Percentiles rank a stretch among this genome's conserved stretches.
Evolutionary conservation across 2,797 vertebrate genomes (phyloP).

Genomic region (Todus mexicanus): DNA sequence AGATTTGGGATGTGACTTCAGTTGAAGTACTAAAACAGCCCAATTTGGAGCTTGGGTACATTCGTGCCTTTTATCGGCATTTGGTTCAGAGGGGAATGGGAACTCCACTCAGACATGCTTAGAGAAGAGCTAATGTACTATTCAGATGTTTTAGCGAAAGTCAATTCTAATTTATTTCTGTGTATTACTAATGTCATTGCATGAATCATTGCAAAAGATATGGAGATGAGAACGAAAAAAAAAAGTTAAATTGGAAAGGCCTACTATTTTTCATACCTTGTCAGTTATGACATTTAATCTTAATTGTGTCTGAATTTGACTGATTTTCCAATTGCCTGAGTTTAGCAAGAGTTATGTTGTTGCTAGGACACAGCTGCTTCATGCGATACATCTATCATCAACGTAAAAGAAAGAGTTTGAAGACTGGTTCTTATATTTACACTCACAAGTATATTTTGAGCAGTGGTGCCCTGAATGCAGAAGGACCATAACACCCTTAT

Average conservation of each 20-base stretch:
- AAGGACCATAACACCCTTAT: background rate
- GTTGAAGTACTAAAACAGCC: background rate
- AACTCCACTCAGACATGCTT: background rate
- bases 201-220: constrained; percentile 50
- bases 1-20: background rate
- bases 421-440: background rate
- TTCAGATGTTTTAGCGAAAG: background rate
- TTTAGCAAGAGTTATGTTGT: constrained; percentile 49
- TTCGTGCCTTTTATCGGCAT: background rate
- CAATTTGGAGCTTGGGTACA: background rate
- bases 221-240: background rate
- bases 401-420: background rate
- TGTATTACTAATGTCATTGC: constrained; percentile 10
- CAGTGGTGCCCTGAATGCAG: background rate
- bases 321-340: constrained; percentile 61
- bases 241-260: constrained; percentile 20
- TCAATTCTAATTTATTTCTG: constrained; percentile 38
- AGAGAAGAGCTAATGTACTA: background rate
- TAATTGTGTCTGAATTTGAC: constrained; percentile 60
- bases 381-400: constrained; percentile 18
- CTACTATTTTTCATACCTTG: constrained; percentile 54
- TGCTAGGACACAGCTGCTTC: constrained; percentile 62
- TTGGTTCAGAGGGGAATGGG: background rate
- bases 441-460: background rate
- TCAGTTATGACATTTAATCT: constrained; percentile 67